phyloP scores from a whole-genome alignment of 1,140 invertebrate species.

The Macrotrachela quadricornifera region DNA sequence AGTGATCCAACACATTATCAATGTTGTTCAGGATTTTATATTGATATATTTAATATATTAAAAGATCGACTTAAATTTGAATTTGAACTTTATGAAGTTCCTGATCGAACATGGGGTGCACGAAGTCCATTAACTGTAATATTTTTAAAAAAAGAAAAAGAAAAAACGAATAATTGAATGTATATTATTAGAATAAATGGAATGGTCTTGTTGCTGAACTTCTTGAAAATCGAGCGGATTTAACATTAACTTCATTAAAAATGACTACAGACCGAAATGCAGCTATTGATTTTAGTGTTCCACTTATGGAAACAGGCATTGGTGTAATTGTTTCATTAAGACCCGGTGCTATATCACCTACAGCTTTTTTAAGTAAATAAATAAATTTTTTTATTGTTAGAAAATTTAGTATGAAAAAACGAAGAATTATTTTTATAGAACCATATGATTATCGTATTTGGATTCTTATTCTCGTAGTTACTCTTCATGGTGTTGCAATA shows the following conservation, averaged over 20 bases:
- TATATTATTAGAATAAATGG: slow-evolving; percentile 43
- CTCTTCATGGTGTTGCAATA: slow-evolving; percentile 82
- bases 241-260: slow-evolving; percentile 86
- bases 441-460: slow-evolving; percentile 93
- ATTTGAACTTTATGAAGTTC: slow-evolving; percentile 72
- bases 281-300: slow-evolving; percentile 78
- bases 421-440: slow-evolving; percentile 42
- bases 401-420: too few species aligned
- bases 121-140: neutral
- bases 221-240: slow-evolving; percentile 69
- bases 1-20: too few species aligned
- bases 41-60: slow-evolving; percentile 55
- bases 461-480: slow-evolving; percentile 84
- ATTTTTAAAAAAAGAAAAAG: too few species aligned
- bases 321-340: slow-evolving; percentile 86
- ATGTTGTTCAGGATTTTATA: slow-evolving; percentile 91
- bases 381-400: neutral
- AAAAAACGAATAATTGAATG: too few species aligned
- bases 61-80: slow-evolving; percentile 80
- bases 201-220: slow-evolving; percentile 82
- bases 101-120: slow-evolving; percentile 82
- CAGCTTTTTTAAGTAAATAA: slow-evolving; percentile 66
- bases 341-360: slow-evolving; percentile 90
- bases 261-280: slow-evolving; percentile 78
- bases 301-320: slow-evolving; percentile 93